Base-by-base conservation (phyloP, 1,140 invertebrate genomes). In the Grapholita molesta region DNA sequence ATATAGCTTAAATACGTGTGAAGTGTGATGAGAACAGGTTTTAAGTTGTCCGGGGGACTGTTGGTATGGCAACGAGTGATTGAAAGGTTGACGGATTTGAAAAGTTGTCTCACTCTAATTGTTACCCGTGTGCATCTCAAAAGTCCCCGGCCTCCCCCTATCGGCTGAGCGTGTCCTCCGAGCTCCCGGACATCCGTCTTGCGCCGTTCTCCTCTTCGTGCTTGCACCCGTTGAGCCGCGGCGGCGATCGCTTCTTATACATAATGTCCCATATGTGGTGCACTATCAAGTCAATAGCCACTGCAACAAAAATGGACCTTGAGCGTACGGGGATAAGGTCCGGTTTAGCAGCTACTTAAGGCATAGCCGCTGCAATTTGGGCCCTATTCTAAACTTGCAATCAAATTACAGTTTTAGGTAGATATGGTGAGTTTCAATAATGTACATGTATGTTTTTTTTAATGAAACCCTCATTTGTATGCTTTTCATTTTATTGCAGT, bases 231-330 rank as follows among this genome's bases (percentile, higher is more conserved):
- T 75, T 79, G 66, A 65, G 85, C 67, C 80, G 80, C 78, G 88
- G 87, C 78, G 86, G 72, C 82, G 92, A 73, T 30, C 82, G 90
- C 80, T 89, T 94, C 93, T 94, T 94, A 88, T 93, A 95, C 89
- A 99, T 95, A 82, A 98, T 95, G 93, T 99, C 98, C 94, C 97
- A 96, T 93, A 99, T 99, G 95, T 99, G 98, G 92, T 99, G 97
- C 83, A 99, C 98, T 93, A 99, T 99, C 91, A 99, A 95, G 93
- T 98, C 98, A 94, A 99, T 99, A 92, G 98, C 98, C 94, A 99
- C 98, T 99, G 96, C 94, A 96, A 96, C 94, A 95, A 83, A 89
- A 91, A 82, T 42, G 71, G 67, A 76, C 80, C 82, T 82, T 80
- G 76, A 67, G 64, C 70, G 66, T 64, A 32, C 52, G 9, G n/a